These are phyloP conservation scores for Mythimna pallens DNA, from an alignment of 2,888 invertebrate species.

Conservation along the genomic window DNA sequence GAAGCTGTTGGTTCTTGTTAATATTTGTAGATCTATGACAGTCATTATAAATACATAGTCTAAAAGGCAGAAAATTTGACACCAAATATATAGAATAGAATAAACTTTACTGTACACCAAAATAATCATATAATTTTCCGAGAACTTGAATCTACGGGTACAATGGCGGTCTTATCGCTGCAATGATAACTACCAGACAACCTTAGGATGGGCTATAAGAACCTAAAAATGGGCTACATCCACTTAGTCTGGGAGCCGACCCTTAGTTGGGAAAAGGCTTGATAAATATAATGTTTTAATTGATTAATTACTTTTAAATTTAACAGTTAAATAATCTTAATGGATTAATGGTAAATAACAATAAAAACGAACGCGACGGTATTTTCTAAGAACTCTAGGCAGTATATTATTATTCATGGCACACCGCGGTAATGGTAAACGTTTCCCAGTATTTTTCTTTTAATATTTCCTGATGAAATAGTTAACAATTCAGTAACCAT, in stretches of 20 bases:
- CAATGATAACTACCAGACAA: no score
- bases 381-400: conserved; percentile 35
- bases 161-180: no score
- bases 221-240: not conserved
- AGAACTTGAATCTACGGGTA: no score
- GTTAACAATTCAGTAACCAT: conserved; percentile 41
- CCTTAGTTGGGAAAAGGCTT: not conserved
- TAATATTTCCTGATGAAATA: conserved; percentile 1
- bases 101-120: no score
- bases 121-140: no score
- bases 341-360: not conserved
- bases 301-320: not conserved
- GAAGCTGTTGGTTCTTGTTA: not conserved
- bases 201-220: no score
- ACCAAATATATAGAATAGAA: not conserved
- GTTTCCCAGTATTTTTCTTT: conserved; percentile 1
- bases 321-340: not conserved
- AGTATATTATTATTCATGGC: conserved; percentile 40
- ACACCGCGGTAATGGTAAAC: conserved; percentile 13
- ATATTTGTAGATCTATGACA: not conserved
- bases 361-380: conserved; percentile 2
- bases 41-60: not conserved
- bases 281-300: not conserved
- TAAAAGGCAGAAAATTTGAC: not conserved
- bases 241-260: not conserved